A percentile compares a stretch with the other conserved stretches of the same genome.
Evolutionary conservation across 2,797 vertebrate genomes (phyloP).

Genomic region (Meda fulgida): DNA sequence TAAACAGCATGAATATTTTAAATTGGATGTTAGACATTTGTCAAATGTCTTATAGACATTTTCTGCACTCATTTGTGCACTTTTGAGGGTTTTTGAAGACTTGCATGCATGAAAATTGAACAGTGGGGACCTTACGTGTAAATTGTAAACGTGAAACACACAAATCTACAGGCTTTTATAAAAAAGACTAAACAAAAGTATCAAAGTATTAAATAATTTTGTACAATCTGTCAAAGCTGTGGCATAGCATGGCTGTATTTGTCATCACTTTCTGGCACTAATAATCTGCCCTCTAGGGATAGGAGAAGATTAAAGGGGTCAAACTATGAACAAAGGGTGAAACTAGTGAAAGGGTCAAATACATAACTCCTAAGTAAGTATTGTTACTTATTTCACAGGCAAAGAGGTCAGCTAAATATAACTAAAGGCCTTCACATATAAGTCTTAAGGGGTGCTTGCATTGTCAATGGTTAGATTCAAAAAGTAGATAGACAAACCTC

Average conservation of each 20-base stretch:
- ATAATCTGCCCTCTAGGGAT: background rate
- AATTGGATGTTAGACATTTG: slow-evolving; percentile 13
- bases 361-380: background rate
- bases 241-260: background rate
- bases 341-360: background rate
- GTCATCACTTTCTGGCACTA: slow-evolving; percentile 3
- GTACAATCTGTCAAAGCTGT: background rate
- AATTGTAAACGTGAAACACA: background rate
- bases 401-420: background rate
- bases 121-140: background rate
- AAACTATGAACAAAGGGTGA: background rate
- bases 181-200: background rate
- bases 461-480: background rate
- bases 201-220: background rate
- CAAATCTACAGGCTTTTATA: background rate
- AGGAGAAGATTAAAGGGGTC: slow-evolving; percentile 13
- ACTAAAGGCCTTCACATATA: background rate
- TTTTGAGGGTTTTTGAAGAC: background rate
- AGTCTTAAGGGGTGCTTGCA: background rate
- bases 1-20: slow-evolving; percentile 43
- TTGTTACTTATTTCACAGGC: background rate
- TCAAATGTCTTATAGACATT: background rate
- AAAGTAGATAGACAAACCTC: background rate
- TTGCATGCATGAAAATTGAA: background rate
- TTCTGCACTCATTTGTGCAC: background rate